Evolutionary conservation across 2,113 vertebrate species (phyloP), one percentile per base, ranked within the genome.

Genomic region (Ifrita kowaldi): DNA sequence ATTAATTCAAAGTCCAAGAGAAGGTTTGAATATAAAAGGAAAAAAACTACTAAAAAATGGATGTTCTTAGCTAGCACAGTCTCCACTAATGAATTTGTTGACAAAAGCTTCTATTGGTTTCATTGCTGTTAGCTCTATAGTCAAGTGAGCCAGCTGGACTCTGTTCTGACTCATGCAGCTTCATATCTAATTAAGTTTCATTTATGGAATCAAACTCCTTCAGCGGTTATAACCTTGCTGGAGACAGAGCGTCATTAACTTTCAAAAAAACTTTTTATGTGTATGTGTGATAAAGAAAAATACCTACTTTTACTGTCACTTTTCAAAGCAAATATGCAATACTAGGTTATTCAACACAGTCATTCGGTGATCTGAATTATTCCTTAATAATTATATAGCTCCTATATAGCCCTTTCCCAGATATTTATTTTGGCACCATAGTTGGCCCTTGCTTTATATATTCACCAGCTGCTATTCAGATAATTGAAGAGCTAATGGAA

Each of bases 101-200:
- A 95, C 68, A 84, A 70, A 77, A 84, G 47, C 71, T 80, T n/a
- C 55, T 57, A 10, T 26, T 49, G 65, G 62, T 89, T 94, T 83
- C 17, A 3, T 23, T 78, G 32, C 70, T 84, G 37, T 73, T 82
- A 80, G 77, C 46, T 84, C 73, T 83, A 67, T 12, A 69, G 73
- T 63, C 81, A 77, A 91, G 42, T 28, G 35, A 95, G 87, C 68
- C 91, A 96, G 84, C 78, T 93, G 82, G 87, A 94, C 84, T 89
- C 60, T 68, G 8, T 30, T 94, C 84, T 91, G 87, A 94, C 41
- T 96, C 81, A 83, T 57, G 41, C 78, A 83, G 84, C 67, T 87
- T 94, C 70, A 64, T 76, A 79, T 84, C 55, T 94, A 89, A 95
- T 90, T 90, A 93, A 83, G 37, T 83, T 94, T 84, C 84, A 73